Percentiles rank a stretch among this genome's conserved stretches.
These are phyloP conservation scores for Cyclophora albipunctata DNA, from an alignment of 2,888 invertebrate genomes.

Conservation along the genomic window DNA sequence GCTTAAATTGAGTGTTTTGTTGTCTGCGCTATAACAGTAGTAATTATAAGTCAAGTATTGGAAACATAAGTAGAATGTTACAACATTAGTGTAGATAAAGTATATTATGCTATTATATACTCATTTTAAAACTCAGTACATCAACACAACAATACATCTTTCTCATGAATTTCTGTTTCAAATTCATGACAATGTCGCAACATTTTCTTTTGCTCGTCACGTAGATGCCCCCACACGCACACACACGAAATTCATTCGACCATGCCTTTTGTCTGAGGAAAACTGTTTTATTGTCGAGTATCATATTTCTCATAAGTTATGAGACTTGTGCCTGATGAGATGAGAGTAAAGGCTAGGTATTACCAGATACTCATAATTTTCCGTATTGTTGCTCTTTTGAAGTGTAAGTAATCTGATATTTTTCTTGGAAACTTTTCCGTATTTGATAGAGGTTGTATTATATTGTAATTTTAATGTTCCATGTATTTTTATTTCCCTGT, in stretches of 20 bases:
- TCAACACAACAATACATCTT: too few species aligned
- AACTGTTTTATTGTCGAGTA: conserved; percentile 18
- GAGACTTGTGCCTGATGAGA: conserved; percentile 14
- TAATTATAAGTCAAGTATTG: too few species aligned
- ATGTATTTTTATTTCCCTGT: too few species aligned
- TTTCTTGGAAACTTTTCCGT: too few species aligned
- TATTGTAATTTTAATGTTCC: too few species aligned
- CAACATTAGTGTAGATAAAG: too few species aligned
- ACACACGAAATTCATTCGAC: conserved; percentile 25
- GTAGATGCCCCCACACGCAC: conserved; percentile 27
- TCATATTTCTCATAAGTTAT: conserved; percentile 19
- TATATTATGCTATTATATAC: too few species aligned
- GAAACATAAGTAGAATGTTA: too few species aligned
- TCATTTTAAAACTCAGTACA: too few species aligned
- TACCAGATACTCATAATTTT: not conserved
- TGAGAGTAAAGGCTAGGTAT: conserved; percentile 8
- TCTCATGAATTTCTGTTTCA: conserved; percentile 22
- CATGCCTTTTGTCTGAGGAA: conserved; percentile 28
- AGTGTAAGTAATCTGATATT: not conserved
- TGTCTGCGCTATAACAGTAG: too few species aligned
- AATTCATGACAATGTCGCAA: conserved; percentile 33
- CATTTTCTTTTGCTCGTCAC: conserved; percentile 36
- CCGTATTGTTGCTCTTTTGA: conserved; percentile 1
- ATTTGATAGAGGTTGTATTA: too few species aligned
- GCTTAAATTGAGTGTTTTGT: too few species aligned